Conservation (phyloP, 2,113 vertebrate species). For the Macrotus californicus region DNA sequence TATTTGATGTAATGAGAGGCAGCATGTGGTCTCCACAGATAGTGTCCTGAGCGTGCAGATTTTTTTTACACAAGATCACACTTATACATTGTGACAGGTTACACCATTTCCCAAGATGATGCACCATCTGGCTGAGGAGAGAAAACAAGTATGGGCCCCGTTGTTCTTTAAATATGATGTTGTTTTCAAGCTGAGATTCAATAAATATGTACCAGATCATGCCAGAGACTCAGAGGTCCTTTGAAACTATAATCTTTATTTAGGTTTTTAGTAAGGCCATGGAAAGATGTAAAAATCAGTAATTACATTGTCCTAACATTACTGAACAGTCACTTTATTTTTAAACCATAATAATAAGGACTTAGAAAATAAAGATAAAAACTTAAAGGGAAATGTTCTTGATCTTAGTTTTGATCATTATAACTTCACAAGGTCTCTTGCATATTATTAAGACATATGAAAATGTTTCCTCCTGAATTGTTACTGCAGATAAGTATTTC, state of each 20-base stretch:
- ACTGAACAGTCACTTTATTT: not conserved
- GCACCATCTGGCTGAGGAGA: constrained; percentile 65
- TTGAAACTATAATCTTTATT: not conserved
- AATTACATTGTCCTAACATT: not conserved
- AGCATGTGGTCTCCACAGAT: not conserved
- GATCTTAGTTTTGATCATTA: not conserved
- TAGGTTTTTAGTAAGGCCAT: not conserved
- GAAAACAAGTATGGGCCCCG: constrained; percentile 43
- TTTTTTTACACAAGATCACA: constrained; percentile 44
- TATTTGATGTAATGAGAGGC: constrained; percentile 38
- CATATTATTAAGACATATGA: not conserved
- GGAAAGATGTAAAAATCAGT: not conserved
- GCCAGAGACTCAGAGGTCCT: not conserved
- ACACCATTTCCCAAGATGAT: constrained; percentile 58
- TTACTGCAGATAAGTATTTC: not conserved
- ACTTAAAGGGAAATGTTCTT: not conserved
- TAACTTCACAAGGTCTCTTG: not conserved
- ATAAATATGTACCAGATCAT: constrained; percentile 10
- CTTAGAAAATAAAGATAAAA: not conserved
- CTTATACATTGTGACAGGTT: constrained; percentile 67
- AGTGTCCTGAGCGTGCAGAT: not conserved
- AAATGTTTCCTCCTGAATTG: not conserved
- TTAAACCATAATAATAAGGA: not conserved
- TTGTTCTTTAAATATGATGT: constrained; percentile 53
- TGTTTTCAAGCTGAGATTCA: constrained; percentile 70